These are phyloP conservation scores for Hyposmocoma kahamanoa DNA, from an alignment of 1,140 invertebrate genomes.

Conservation along the genomic window DNA sequence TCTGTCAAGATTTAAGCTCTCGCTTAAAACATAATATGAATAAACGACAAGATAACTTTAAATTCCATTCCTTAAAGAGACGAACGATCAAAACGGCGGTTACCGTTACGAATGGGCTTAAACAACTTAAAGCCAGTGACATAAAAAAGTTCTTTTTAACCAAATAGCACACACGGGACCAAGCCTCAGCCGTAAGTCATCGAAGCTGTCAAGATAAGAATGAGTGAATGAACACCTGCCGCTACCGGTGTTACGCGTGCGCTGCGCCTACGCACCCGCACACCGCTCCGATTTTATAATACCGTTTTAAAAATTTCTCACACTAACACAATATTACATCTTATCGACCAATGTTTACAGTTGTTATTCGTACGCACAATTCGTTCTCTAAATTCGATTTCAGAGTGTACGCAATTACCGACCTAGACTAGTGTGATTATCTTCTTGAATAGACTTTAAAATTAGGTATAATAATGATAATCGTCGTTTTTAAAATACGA, in stretches of 20 bases:
- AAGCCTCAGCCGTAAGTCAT: constrained; percentile 61
- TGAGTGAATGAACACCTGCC: constrained; percentile 70
- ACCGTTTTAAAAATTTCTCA: constrained; percentile 30
- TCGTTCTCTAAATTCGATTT: constrained; percentile 21
- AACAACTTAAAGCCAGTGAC: constrained; percentile 35
- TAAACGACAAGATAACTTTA: constrained; percentile 45
- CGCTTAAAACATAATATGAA: constrained; percentile 42
- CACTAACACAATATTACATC: constrained; percentile 4
- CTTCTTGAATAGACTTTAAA: constrained; percentile 59
- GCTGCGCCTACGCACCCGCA: constrained; percentile 50
- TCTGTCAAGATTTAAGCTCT: constrained; percentile 45
- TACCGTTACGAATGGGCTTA: constrained; percentile 68
- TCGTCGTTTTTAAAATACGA: constrained; percentile 61
- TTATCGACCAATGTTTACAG: constrained; percentile 16
- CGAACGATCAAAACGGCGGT: constrained; percentile 48
- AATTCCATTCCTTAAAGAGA: constrained; percentile 51
- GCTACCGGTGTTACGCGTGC: constrained; percentile 66
- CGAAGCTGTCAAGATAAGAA: constrained; percentile 71
- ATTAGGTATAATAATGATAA: constrained; percentile 67
- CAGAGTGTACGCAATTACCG: constrained; percentile 32
- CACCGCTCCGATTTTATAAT: constrained; percentile 30
- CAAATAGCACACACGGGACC: constrained; percentile 60
- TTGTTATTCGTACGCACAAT: constrained; percentile 21
- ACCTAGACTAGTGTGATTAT: constrained; percentile 51
- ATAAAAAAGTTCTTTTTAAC: constrained; percentile 54